Evolutionary conservation across 2,113 vertebrate species (phyloP).

Genomic region (Cyanoramphus novaezelandiae): DNA sequence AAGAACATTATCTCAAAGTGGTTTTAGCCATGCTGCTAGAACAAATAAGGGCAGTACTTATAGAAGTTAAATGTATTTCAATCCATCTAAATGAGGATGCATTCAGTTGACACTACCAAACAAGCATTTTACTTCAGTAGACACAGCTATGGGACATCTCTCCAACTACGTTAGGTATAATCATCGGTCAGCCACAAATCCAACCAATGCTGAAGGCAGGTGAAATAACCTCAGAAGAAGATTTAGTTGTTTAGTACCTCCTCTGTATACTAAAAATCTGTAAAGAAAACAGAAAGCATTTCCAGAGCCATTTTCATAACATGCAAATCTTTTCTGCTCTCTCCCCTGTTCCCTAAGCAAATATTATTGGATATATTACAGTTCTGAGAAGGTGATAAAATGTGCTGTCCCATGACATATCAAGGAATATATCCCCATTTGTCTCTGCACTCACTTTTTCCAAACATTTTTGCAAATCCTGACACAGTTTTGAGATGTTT

Average conservation of each 20-base stretch:
- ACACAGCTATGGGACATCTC: neutral
- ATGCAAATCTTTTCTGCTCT: neutral
- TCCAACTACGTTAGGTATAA: neutral
- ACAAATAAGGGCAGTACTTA: neutral
- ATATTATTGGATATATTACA: neutral
- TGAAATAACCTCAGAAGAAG: neutral
- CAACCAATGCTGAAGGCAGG: neutral
- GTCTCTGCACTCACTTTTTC: neutral
- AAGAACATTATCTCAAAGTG: neutral
- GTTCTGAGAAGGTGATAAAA: neutral
- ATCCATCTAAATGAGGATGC: neutral
- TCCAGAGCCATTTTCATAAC: neutral
- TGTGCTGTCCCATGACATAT: neutral
- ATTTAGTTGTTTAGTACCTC: neutral
- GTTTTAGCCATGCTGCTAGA: neutral
- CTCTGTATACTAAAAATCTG: neutral
- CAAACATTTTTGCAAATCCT: neutral
- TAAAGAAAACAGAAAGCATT: neutral
- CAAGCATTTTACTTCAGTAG: neutral
- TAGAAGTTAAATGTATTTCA: neutral
- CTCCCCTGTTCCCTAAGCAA: neutral
- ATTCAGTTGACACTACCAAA: neutral
- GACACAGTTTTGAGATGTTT: neutral
- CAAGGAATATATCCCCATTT: neutral
- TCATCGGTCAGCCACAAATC: neutral